These are phyloP conservation scores for Cyanoliseus patagonus DNA, from an alignment of 2,113 vertebrate genomes.

Conservation along the genomic window DNA sequence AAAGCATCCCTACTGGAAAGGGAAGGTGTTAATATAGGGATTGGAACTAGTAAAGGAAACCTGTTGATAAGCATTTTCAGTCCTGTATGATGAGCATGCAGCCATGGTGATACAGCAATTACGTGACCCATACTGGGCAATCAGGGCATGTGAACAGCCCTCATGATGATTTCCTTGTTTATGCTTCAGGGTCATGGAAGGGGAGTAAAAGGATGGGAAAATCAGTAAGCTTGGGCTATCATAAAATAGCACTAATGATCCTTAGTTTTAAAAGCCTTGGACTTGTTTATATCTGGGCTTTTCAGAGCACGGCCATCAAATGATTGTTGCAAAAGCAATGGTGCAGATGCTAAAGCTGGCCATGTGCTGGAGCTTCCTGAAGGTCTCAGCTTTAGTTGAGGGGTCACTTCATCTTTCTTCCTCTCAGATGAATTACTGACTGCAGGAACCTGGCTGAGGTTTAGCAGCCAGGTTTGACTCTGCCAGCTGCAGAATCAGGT, in stretches of 20 bases:
- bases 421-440: not conserved
- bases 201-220: slow-evolving; percentile 70
- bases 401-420: not conserved
- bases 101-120: no score
- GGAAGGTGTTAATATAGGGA: not conserved
- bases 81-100: not conserved
- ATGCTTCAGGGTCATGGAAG: slow-evolving; percentile 18
- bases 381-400: not conserved
- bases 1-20: not conserved
- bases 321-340: slow-evolving; percentile 36
- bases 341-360: slow-evolving; percentile 31
- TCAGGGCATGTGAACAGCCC: not conserved
- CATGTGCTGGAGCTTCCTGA: not conserved
- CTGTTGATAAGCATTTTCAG: not conserved
- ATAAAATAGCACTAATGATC: slow-evolving; percentile 78
- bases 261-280: slow-evolving; percentile 62
- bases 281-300: slow-evolving; percentile 60
- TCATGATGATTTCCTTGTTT: not conserved
- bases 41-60: not conserved
- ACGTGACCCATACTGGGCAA: fast-evolving
- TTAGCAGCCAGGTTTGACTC: not conserved
- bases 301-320: not conserved
- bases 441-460: not conserved
- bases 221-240: slow-evolving; percentile 72
- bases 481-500: no score